These are phyloP conservation scores for Pterocles orientalis DNA, from an alignment of 2,113 vertebrate genomes.

Conservation along the genomic window DNA sequence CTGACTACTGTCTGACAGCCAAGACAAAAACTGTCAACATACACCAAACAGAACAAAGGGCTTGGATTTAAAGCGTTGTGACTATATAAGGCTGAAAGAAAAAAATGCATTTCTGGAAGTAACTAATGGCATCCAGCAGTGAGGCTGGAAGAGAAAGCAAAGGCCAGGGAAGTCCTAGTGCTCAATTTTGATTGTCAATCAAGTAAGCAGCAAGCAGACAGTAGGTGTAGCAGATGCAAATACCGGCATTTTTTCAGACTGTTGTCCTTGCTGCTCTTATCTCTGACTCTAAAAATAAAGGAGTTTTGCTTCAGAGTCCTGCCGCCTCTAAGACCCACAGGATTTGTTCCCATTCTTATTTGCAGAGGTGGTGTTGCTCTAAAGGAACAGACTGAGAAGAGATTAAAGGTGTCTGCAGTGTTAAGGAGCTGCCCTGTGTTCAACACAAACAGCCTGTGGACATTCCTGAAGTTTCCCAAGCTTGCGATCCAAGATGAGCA, in stretches of 20 bases:
- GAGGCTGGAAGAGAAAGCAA: background rate
- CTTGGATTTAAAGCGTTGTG: background rate
- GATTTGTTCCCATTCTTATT: background rate
- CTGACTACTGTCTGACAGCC: background rate
- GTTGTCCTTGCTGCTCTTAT: background rate
- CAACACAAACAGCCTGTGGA: background rate
- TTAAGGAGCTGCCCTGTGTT: background rate
- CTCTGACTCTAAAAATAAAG: background rate
- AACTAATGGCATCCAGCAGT: background rate
- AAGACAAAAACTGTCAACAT: background rate
- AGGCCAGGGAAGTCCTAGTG: background rate
- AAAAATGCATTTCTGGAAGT: background rate
- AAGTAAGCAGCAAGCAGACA: background rate
- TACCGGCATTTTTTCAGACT: background rate
- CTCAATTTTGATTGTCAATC: background rate
- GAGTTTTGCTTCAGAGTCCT: background rate
- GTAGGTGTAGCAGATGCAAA: background rate
- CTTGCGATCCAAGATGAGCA: background rate
- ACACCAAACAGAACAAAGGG: background rate
- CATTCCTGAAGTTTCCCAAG: background rate
- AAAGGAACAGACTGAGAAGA: background rate
- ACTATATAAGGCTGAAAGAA: background rate
- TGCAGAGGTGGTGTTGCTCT: background rate
- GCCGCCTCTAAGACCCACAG: accelerated
- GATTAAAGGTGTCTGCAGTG: background rate